Evolutionary conservation across 2,113 vertebrate genomes (phyloP).

Genomic region (Arizona elegans): DNA sequence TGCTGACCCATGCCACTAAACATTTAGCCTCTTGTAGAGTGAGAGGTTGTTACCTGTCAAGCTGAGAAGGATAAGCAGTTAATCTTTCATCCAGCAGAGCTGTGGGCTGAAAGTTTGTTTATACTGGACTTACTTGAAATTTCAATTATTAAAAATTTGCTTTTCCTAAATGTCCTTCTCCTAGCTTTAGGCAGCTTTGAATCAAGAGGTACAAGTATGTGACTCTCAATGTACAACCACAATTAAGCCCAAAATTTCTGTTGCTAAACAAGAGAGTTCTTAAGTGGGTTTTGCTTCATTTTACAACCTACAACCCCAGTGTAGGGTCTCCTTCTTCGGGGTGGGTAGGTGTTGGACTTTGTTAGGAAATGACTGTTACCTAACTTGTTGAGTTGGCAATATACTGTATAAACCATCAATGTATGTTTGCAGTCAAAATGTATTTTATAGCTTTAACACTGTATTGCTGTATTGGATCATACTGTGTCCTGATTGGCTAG

Average conservation of each 20-base stretch:
- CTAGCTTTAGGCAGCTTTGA: background rate
- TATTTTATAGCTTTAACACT: too few species aligned
- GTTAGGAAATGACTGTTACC: too few species aligned
- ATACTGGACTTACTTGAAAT: background rate
- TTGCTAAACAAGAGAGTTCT: background rate
- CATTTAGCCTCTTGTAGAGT: background rate
- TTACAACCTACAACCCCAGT: background rate
- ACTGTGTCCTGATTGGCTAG: too few species aligned
- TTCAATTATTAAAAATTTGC: background rate
- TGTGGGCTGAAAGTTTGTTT: background rate
- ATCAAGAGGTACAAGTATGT: background rate
- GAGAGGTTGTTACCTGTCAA: background rate
- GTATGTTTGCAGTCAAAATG: too few species aligned
- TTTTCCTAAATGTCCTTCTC: background rate
- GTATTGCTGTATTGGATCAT: too few species aligned
- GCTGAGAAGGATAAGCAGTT: background rate
- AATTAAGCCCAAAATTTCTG: background rate
- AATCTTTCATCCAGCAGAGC: background rate
- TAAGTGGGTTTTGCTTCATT: background rate
- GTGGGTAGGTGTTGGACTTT: too few species aligned
- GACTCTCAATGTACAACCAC: background rate
- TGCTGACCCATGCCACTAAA: background rate
- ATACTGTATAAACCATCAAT: too few species aligned
- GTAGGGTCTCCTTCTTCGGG: too few species aligned
- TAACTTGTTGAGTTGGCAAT: too few species aligned